Evolutionary conservation across 2,888 invertebrate genomes (phyloP), one percentile per base, ranked within the genome.

Genomic region (Diarsia rubi): DNA sequence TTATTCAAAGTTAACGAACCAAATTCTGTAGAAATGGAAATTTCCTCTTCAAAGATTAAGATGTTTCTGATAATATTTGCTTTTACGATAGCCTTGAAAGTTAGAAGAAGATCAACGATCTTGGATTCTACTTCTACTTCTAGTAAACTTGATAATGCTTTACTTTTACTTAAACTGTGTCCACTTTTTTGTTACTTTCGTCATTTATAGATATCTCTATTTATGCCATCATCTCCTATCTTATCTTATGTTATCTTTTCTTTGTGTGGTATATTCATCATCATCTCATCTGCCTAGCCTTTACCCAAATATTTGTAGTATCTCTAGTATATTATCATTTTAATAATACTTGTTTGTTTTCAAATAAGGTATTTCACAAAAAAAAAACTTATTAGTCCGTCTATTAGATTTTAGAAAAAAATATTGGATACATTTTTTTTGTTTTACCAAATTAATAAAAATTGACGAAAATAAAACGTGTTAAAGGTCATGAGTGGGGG

Each of bases 1-100:
- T 65, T 64, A 83, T 70, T 83, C 83, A 24, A 79, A 79, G 71
- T 65, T 83, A 79, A 79, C 78, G 78, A 79, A 79, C 83, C 83
- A 60, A 59, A 79, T 83, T 83, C 52, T 54, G 54, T 47, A 79
- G 64, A 69, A 78, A 79, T 79, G 64, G 63, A 64, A 83, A 69
- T 72, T 83, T 71, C 62, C 45, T 54, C 62, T 67, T 70, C 37
- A 79, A 42, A 44, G 16, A 9, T 70, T 45, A 27, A n/a, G 45
- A 60, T 27, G n/a, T 59, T 54, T 66, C 66, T 59, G 63, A 52
- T 60, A 69, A 78, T 54, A 62, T 79, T 70, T 63, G 14, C 21
- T 83, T 69, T 78, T 21, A 54, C 11, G 24, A 5, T 42, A 59
- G 37, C 49, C 27, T 45, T 77, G 60, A 65, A 64, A 54, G 57